Base-by-base conservation (phyloP, 2,888 invertebrate genomes). In the Anoncus sp. region DNA sequence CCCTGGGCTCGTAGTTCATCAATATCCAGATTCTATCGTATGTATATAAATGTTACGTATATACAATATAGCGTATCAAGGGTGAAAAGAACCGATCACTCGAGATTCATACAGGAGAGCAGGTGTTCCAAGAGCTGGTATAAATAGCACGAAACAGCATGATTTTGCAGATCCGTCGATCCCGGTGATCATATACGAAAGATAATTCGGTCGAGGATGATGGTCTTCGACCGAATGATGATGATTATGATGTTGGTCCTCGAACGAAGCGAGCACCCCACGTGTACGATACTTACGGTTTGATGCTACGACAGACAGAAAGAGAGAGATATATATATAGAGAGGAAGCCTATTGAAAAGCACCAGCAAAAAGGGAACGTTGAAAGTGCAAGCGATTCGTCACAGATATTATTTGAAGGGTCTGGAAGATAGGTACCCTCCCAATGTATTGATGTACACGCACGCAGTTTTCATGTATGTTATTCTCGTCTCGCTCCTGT, bases 391-490 rank as follows among this genome's bases (percentile, higher is more conserved):
- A 87, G 88, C 88, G 89, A 91, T 90, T 90, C 90, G 91, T 90
- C 90, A 90, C 90, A 89, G 91, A 90, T 91, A 90, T 90, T 90
- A 91, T 90, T 90, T 86, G 86, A 81, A 79, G 79, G 79, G 82
- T 78, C 75, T 53, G 18, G n/a, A 70, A 27, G 47, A 66, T 63
- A 40, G n/a, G n/a, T n/a, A n/a, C n/a, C n/a, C n/a, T n/a, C 31
- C 47, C 22, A 22, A 22, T 51, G 63, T 49, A 60, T 49, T 43
- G n/a, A n/a, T n/a, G n/a, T 49, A 16, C 18, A 40, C 40, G 16
- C 24, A 45, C 18, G 22, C 45, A 20, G 71, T 45, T 35, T 67
- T 75, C 67, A 35, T 60, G 40, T 53, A 65, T 55, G 20, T 20
- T 67, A 27, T 5, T 38, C 49, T 55, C 43, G 12, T 75, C 65